Evolutionary conservation across 2,113 vertebrate species (phyloP), one percentile per base, ranked within the genome.

Genomic region (Dinomys branickii): DNA sequence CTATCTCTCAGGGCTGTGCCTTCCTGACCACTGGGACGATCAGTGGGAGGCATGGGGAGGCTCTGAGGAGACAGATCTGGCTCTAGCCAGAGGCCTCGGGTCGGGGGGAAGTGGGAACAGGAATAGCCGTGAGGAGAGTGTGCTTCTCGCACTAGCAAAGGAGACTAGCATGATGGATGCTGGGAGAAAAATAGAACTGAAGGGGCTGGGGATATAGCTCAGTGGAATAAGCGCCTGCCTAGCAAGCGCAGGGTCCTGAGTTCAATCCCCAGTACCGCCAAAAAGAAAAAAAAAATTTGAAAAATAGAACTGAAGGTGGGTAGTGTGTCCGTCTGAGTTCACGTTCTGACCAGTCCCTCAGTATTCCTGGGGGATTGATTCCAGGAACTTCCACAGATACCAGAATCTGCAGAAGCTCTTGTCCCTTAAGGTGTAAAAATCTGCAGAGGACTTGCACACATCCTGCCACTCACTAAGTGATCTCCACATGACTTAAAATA

Each of bases 81-180:
- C 28, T 14, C 47, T 28, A 13, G 67, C 44, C 16, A 3, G 35
- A 28, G 5, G 50, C 3, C 16, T 26, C 16, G 10, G 11, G 30
- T 9, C 7, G 38, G 3, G 38, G 19, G 7, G 17, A n/a, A 81
- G 85, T 3, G 30, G 22, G 3, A 24, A 3, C 2, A 2, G 3
- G 11, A 52, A 4, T 1, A 9, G 5, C 22, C 24, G 24, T 8
- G 20, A 61, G 28, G 1, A 82, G 19, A 1, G 7, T 2, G 5
- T 10, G 26, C 10, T 35, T 24, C 52, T 6, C 44, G 7, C 17
- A 10, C 20, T 3, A 0, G 69, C 14, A 26, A 13, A 54, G 22
- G 47, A 67, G 26, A 28, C 9, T 7, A 17, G 26, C 11, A 17
- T 69, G 63, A 59, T 14, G 54, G 41, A 44, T 73, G 20, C 44